Base-by-base conservation (phyloP, 2,888 invertebrate genomes). In the Dasypolia templi region DNA sequence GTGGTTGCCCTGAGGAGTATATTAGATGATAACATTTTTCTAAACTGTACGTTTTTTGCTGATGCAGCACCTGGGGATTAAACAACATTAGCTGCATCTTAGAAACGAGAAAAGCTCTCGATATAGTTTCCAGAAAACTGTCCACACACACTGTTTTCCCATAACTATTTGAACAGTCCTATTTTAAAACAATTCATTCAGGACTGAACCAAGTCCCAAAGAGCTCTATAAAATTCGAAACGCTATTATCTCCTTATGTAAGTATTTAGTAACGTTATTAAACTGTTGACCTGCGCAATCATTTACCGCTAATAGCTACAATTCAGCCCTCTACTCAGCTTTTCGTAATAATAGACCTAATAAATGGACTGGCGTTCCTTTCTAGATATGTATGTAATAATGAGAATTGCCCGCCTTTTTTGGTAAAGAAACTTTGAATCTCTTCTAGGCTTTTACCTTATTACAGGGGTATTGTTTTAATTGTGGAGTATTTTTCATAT, bases 1-100 rank as follows among this genome's bases (percentile, higher is more conserved):
- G 86, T 83, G 29, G 35, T n/a, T 65, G 75, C 81, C 70, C 85
- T 42, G 22, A 4, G 39, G 26, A 70, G 32, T 72, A 71, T 72
- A 64, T 63, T 71, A 51, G 7, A 12, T 44, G 19, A 17, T 70
- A 72, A 67, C 29, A 35, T 42, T n/a, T 6, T 49, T 39, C 17
- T 67, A 46, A 67, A 55, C 29, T 67, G 3, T n/a, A 26, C 1
- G 11, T 56, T 68, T 58, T 64, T 71, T 68, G 32, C 59, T 68
- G 63, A 67, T 26, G 4, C 32, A 1, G 19, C 51, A 46, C 71
- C 32, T 72, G 35, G 44, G 61, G 55, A 29, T 65, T 17, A 29
- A 17, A 55, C 11, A 44, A 51, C 55, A 56, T 62, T 49, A 35
- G 5, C n/a, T 42, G 26, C 2, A 14, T 32, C 5, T 49, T 22